Evolutionary conservation across 2,113 vertebrate species (phyloP).

Genomic region (Ptychochromis oligacanthus): DNA sequence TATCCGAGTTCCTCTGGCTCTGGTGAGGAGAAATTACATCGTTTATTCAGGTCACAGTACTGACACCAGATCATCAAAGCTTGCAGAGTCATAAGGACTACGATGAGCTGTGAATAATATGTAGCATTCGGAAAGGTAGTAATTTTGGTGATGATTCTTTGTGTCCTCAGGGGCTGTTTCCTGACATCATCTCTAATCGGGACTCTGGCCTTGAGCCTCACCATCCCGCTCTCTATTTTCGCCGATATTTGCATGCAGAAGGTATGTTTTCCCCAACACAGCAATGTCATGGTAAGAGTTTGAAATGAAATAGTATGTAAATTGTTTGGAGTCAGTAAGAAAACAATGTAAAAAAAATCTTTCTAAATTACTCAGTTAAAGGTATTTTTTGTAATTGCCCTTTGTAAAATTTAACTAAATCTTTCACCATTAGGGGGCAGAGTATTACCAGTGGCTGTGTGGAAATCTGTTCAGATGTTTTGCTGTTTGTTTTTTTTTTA

Average conservation of each 20-base stretch:
- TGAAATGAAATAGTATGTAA: background rate
- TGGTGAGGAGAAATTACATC: constrained; percentile 81
- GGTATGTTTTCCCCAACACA: constrained; percentile 72
- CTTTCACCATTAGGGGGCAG: too few relatives aligned
- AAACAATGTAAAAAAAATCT: background rate
- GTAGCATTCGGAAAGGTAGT: background rate
- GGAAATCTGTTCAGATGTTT: too few relatives aligned
- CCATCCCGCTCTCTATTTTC: constrained; percentile 96
- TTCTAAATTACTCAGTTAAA: background rate
- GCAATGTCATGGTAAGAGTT: background rate
- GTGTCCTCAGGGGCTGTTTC: constrained; percentile 90
- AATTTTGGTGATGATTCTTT: constrained; percentile 7
- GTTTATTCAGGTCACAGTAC: background rate
- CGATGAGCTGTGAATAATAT: background rate
- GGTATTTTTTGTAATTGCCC: background rate
- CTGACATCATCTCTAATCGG: constrained; percentile 97
- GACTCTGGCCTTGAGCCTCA: constrained; percentile 94
- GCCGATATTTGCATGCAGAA: constrained; percentile 97
- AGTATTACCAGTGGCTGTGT: too few relatives aligned
- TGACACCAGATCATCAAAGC: background rate
- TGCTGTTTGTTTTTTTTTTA: too few relatives aligned
- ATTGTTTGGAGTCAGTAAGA: background rate
- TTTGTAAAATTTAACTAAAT: too few relatives aligned
- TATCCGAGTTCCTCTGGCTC: constrained; percentile 97
- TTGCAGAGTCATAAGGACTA: background rate